phyloP scores from a whole-genome alignment of 1,140 invertebrate species.

The Drosophila pseudoananassae region DNA sequence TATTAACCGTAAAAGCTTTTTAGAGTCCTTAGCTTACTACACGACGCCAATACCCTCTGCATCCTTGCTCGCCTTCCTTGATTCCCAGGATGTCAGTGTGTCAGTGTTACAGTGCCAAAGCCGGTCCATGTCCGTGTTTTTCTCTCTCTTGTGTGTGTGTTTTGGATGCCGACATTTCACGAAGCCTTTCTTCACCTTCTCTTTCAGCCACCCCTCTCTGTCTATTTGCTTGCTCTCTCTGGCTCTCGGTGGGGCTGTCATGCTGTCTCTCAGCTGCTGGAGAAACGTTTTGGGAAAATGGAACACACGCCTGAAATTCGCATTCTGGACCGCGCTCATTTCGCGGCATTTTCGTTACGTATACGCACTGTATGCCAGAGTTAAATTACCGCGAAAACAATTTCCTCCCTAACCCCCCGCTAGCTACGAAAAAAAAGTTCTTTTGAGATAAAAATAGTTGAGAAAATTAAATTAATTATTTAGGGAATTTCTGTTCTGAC shows the following conservation, averaged over 20 bases:
- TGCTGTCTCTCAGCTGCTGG: slow-evolving; percentile 15
- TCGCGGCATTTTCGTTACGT: slow-evolving; percentile 57
- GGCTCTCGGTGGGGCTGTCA: background rate
- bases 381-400: slow-evolving; percentile 12
- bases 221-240: background rate
- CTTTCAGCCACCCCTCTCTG: background rate
- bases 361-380: slow-evolving; percentile 44
- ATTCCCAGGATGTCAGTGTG: slow-evolving; percentile 41
- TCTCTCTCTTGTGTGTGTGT: background rate
- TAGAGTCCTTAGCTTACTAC: slow-evolving; percentile 10
- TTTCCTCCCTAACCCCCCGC: background rate
- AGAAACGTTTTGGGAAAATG: slow-evolving; percentile 53
- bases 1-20: slow-evolving; percentile 23
- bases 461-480: background rate
- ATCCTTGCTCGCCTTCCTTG: slow-evolving; percentile 1
- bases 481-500: background rate
- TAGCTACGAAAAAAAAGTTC: background rate
- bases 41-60: slow-evolving; percentile 5
- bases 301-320: slow-evolving; percentile 41
- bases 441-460: background rate
- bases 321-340: slow-evolving; percentile 31
- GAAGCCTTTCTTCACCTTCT: slow-evolving; percentile 22
- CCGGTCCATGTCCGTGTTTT: slow-evolving; percentile 41
- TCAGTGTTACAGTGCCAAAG: slow-evolving; percentile 56
- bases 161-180: slow-evolving; percentile 42